Percentiles rank a stretch among this genome's conserved stretches.
Conservation (phyloP, 2,888 invertebrate species). For the Cheilosia scutellata region DNA sequence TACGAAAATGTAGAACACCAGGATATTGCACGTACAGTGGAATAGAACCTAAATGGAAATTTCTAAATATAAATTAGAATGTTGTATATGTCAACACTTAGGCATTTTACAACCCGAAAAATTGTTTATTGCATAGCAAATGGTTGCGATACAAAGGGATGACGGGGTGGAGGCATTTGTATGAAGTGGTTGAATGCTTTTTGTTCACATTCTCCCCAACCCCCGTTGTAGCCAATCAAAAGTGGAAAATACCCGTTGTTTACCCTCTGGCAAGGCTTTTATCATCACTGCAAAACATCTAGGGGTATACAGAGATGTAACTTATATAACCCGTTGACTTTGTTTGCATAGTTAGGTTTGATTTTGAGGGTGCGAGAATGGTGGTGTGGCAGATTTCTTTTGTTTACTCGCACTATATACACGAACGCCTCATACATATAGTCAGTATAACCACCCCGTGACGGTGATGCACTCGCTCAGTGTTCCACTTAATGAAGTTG, state of each 20-base stretch:
- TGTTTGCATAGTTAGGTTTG: constrained; percentile 59
- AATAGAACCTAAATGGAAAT: constrained; percentile 31
- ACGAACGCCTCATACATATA: neutral
- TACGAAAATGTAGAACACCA: constrained; percentile 15
- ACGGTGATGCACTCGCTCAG: constrained; percentile 22
- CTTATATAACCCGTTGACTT: constrained; percentile 42
- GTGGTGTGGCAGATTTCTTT: neutral
- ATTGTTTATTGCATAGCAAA: constrained; percentile 67
- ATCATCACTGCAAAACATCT: constrained; percentile 1
- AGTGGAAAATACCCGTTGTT: constrained; percentile 55
- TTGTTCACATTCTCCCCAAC: constrained; percentile 24
- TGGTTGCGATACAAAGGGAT: constrained; percentile 27
- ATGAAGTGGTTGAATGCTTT: constrained; percentile 45
- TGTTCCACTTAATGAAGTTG: constrained; percentile 58
- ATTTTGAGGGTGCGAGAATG: constrained; percentile 8
- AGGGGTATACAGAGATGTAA: neutral
- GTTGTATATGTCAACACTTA: constrained; percentile 67
- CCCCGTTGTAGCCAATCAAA: constrained; percentile 53
- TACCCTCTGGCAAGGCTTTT: constrained; percentile 42
- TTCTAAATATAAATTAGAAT: constrained; percentile 72
- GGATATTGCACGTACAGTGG: neutral
- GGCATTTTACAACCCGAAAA: constrained; percentile 69
- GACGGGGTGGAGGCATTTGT: neutral
- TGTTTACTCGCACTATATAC: constrained; percentile 4
- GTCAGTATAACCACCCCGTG: neutral